Conservation (phyloP, 2,888 invertebrate species). For the Coelogynopora nodosa region DNA sequence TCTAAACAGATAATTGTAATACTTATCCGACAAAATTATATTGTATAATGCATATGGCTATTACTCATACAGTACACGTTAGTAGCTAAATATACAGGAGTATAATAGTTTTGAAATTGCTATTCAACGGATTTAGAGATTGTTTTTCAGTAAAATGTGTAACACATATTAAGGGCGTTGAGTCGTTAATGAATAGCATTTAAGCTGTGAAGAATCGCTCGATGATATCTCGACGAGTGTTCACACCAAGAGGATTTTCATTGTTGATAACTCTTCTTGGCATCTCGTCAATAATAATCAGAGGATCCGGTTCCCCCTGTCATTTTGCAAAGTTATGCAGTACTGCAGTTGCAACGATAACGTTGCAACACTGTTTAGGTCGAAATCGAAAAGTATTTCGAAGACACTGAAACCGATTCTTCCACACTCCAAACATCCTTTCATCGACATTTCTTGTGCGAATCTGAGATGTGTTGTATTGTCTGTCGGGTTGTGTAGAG, state of each 20-base stretch:
- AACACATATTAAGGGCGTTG: no score
- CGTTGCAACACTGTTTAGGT: neutral
- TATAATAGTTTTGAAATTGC: no score
- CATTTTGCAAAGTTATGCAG: neutral
- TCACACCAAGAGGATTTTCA: neutral
- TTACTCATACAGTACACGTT: no score
- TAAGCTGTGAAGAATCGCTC: neutral
- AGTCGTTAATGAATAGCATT: neutral
- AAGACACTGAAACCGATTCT: neutral
- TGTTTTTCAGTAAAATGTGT: no score
- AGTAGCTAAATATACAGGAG: no score
- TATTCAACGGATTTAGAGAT: no score
- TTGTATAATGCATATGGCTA: no score
- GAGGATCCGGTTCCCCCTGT: neutral
- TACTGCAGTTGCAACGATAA: neutral
- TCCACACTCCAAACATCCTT: neutral
- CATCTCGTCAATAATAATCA: neutral
- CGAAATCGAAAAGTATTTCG: neutral
- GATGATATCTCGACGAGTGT: neutral
- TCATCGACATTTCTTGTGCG: neutral
- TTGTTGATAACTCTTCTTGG: neutral
- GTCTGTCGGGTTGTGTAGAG: neutral
- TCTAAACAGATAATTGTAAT: no score
- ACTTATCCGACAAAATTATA: no score
- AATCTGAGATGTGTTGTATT: neutral